phyloP scores from a whole-genome alignment of 2,888 invertebrate genomes.

The Lepidochrysops patricia region DNA sequence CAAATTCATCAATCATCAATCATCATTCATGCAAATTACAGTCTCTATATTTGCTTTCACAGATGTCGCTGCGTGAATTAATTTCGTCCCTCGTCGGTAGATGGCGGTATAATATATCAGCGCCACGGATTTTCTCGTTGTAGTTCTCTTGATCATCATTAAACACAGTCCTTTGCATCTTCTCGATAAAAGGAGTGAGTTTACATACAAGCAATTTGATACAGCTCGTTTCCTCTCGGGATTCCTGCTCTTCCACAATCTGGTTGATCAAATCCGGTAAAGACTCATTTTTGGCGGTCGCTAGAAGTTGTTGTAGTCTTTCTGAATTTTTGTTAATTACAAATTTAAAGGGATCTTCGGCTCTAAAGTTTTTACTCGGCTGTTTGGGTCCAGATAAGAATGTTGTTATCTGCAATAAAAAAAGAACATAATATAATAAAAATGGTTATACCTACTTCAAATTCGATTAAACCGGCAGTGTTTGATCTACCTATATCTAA shows the following conservation, averaged over 20 bases:
- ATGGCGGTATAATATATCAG: conserved; percentile 73
- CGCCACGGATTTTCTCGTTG: conserved; percentile 39
- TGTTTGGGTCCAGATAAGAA: conserved; percentile 56
- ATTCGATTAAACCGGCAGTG: too few relatives aligned
- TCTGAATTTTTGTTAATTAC: conserved; percentile 77
- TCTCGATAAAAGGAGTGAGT: conserved; percentile 82
- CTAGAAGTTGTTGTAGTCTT: conserved; percentile 71
- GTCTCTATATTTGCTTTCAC: conserved; percentile 75
- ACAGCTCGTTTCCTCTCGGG: conserved; percentile 78
- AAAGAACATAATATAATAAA: conserved; percentile 1
- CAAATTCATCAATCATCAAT: too few relatives aligned
- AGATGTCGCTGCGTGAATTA: conserved; percentile 73
- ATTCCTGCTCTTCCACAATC: conserved; percentile 68
- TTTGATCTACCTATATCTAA: too few relatives aligned
- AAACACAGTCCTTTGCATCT: conserved; percentile 82
- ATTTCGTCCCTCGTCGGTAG: conserved; percentile 77
- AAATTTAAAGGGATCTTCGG: conserved; percentile 64
- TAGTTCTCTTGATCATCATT: conserved; percentile 42
- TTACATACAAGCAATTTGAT: conserved; percentile 84
- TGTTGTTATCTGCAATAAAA: conserved; percentile 74
- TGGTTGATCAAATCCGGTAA: conserved; percentile 77
- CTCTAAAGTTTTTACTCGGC: conserved; percentile 35
- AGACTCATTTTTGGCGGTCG: conserved; percentile 75
- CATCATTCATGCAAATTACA: conserved; percentile 56
- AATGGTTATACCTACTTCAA: too few relatives aligned